Base-by-base conservation (phyloP, 2,113 vertebrate species). In the Brachyhypopomus gauderio region DNA sequence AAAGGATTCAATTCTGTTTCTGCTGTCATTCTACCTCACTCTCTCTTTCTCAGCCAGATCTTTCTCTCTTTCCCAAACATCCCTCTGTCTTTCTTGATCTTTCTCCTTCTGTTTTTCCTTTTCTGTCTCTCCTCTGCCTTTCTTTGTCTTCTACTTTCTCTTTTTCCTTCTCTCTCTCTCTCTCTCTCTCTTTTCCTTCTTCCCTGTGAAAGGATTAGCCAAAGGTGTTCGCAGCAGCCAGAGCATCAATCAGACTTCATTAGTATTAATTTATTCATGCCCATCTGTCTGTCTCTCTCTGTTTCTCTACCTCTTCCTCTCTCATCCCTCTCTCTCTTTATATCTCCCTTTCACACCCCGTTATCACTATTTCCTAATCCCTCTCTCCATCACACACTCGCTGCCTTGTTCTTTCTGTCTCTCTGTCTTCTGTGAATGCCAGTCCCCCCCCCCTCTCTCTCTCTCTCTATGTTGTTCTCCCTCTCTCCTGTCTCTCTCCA, bases 191-290 rank as follows among this genome's bases (percentile, higher is more conserved):
- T 87, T 66, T 87, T 84, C 59, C 52, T 80, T 75, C 77, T 22
- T 79, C 67, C 77, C 48, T 81, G 74, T 81, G 88, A 92, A 89
- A 77, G 86, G 92, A 92, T 93, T 92, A 93, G 91, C 89, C 75
- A 86, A 87, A 92, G 90, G 92, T 91, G 91, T 89, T 92, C 89
- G 87, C 90, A 89, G 89, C 90, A 90, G 88, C 88, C 85, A 79
- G 78, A 81, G 86, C 88, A 89, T 91, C 89, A 87, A 87, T 92
- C 91, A 92, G 87, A 87, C 87, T 91, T 89, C 83, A 92, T 93
- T 92, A 92, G 85, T 87, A 92, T 91, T 90, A 92, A 93, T 93
- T 88, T 93, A 92, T 94, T 92, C 91, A 91, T 85, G 86, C 85
- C 89, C 89, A 90, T 92, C 90, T 93, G 91, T 88, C 87, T 86